Percentiles rank a stretch among this genome's conserved stretches.
Conservation (phyloP, 1,140 invertebrate species). For the Cydia splendana region DNA sequence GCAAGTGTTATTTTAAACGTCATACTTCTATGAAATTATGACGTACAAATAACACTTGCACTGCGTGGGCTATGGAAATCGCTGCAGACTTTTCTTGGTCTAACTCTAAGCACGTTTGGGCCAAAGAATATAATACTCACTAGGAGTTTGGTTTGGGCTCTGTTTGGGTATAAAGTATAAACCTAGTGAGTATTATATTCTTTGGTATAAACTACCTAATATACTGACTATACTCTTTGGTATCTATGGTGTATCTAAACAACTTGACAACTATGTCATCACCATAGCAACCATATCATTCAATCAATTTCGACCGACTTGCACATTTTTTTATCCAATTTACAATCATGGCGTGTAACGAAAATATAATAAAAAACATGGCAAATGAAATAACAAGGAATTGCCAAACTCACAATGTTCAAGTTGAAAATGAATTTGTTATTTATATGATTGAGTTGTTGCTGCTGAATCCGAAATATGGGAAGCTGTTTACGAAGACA, state of each 20-base stretch:
- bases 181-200: no score
- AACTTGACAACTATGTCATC: conserved; percentile 16
- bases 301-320: conserved; percentile 35
- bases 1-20: no score
- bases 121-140: no score
- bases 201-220: no score
- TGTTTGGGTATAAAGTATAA: no score
- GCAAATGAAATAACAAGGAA: conserved; percentile 76
- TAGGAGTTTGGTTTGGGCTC: no score
- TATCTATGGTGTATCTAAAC: background rate
- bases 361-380: conserved; percentile 76
- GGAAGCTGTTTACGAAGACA: conserved; percentile 67
- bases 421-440: conserved; percentile 65
- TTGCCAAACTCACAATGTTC: conserved; percentile 54
- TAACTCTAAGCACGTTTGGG: no score
- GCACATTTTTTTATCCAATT: conserved; percentile 36
- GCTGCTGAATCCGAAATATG: conserved; percentile 79
- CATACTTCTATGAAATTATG: no score
- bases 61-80: no score
- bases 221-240: no score
- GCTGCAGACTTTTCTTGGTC: no score
- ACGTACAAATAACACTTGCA: no score
- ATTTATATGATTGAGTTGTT: conserved; percentile 72
- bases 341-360: conserved; percentile 65
- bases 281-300: conserved; percentile 43